Percentiles rank a stretch among this genome's conserved stretches.
Evolutionary conservation across 2,888 invertebrate genomes (phyloP).

Genomic region (Adelognathus sp.): DNA sequence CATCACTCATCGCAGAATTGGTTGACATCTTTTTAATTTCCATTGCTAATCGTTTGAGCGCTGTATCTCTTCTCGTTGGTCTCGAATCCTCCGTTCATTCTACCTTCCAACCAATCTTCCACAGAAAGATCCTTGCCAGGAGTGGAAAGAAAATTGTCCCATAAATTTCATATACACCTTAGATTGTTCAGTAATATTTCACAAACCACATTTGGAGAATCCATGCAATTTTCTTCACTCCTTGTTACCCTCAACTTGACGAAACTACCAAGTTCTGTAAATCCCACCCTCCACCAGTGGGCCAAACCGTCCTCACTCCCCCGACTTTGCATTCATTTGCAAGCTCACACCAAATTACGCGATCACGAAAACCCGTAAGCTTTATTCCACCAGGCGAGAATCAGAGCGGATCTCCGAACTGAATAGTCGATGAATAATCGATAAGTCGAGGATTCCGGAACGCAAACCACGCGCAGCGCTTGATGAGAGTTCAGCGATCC

Average conservation of each 20-base stretch:
- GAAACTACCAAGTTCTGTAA: not conserved
- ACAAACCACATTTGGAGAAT: too few relatives aligned
- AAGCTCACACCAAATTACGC: not conserved
- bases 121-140: too few relatives aligned
- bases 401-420: slow-evolving; percentile 12
- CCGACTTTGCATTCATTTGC: not conserved
- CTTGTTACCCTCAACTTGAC: not conserved
- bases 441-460: slow-evolving; percentile 17
- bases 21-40: too few relatives aligned
- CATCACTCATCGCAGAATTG: too few relatives aligned
- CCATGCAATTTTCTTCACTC: too few relatives aligned
- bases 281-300: not conserved
- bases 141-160: too few relatives aligned
- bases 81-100: too few relatives aligned
- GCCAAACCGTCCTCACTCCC: not conserved
- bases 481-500: slow-evolving; percentile 15
- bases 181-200: too few relatives aligned
- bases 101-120: too few relatives aligned
- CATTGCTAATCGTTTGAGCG: too few relatives aligned
- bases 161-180: too few relatives aligned
- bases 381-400: not conserved
- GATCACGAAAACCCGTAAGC: not conserved
- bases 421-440: slow-evolving; percentile 42
- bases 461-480: not conserved
- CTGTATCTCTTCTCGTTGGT: too few relatives aligned